phyloP scores from a whole-genome alignment of 2,113 vertebrate genomes.

The Platichthys flesus region DNA sequence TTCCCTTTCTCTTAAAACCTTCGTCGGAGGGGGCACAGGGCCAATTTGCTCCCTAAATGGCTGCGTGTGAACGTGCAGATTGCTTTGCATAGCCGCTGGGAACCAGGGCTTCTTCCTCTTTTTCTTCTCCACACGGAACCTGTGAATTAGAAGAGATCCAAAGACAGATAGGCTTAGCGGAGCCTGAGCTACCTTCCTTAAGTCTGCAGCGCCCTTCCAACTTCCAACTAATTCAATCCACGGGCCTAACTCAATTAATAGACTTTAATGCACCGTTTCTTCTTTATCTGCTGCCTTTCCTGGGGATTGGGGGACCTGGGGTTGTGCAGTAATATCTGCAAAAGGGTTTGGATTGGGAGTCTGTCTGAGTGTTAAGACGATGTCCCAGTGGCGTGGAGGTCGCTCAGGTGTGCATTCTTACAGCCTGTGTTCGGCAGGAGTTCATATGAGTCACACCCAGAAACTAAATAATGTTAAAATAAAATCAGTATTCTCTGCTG shows the following conservation, averaged over 20 bases:
- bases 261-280: slow-evolving; percentile 75
- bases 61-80: slow-evolving; percentile 80
- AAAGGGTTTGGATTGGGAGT: slow-evolving; percentile 67
- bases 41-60: slow-evolving; percentile 84
- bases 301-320: slow-evolving; percentile 67
- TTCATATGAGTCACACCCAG: neutral
- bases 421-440: neutral
- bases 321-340: slow-evolving; percentile 62
- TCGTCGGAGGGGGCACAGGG: slow-evolving; percentile 77
- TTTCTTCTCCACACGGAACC: slow-evolving; percentile 71
- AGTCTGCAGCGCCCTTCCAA: slow-evolving; percentile 73
- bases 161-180: slow-evolving; percentile 80
- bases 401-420: slow-evolving; percentile 72
- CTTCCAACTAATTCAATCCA: slow-evolving; percentile 76
- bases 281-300: slow-evolving; percentile 74
- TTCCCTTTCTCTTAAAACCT: slow-evolving; percentile 82
- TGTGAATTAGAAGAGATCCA: slow-evolving; percentile 78
- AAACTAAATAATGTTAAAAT: neutral
- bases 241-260: slow-evolving; percentile 78
- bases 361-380: slow-evolving; percentile 70
- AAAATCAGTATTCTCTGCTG: neutral
- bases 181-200: slow-evolving; percentile 72
- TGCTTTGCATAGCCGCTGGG: slow-evolving; percentile 81
- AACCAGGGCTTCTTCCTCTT: slow-evolving; percentile 71
- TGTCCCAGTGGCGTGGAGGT: slow-evolving; percentile 62